Percentiles rank a stretch among this genome's conserved stretches.
Evolutionary conservation across 1,140 invertebrate species (phyloP).

Genomic region (Calliphora vicina): DNA sequence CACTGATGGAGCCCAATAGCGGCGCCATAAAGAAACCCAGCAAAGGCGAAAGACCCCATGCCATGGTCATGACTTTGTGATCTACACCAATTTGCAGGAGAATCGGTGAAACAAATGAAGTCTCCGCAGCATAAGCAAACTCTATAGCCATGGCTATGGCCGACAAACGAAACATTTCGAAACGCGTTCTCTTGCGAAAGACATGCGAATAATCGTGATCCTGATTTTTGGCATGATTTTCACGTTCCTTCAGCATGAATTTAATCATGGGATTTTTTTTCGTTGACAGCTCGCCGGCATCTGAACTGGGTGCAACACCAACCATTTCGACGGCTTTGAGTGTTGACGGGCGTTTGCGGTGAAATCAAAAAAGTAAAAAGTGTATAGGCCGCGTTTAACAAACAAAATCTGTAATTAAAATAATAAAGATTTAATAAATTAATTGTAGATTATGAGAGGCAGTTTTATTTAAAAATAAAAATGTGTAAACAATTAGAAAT

Average conservation of each 20-base stretch:
- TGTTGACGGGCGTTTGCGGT: neutral
- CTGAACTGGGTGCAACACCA: slow-evolving; percentile 47
- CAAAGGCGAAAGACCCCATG: slow-evolving; percentile 82
- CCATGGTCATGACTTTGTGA: slow-evolving; percentile 77
- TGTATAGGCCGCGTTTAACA: neutral
- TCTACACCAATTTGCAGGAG: slow-evolving; percentile 81
- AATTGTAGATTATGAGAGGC: neutral
- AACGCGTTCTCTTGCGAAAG: slow-evolving; percentile 70
- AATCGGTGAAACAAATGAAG: slow-evolving; percentile 86
- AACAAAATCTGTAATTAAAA: neutral
- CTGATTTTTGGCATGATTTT: slow-evolving; percentile 56
- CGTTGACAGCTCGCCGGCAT: slow-evolving; percentile 49
- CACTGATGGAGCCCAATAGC: slow-evolving; percentile 81
- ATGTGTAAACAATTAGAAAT: neutral
- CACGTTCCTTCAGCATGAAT: slow-evolving; percentile 57
- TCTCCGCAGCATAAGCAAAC: slow-evolving; percentile 88
- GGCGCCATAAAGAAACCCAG: slow-evolving; percentile 84
- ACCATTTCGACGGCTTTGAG: slow-evolving; percentile 46
- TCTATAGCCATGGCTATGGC: slow-evolving; percentile 88
- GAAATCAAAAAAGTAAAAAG: neutral
- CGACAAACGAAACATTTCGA: slow-evolving; percentile 77
- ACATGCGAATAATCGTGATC: slow-evolving; percentile 65
- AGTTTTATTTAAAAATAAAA: neutral
- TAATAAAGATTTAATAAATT: neutral
- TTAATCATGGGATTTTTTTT: slow-evolving; percentile 59